Evolutionary conservation across 2,888 invertebrate genomes (phyloP).

Genomic region (Drosophila mulleri): DNA sequence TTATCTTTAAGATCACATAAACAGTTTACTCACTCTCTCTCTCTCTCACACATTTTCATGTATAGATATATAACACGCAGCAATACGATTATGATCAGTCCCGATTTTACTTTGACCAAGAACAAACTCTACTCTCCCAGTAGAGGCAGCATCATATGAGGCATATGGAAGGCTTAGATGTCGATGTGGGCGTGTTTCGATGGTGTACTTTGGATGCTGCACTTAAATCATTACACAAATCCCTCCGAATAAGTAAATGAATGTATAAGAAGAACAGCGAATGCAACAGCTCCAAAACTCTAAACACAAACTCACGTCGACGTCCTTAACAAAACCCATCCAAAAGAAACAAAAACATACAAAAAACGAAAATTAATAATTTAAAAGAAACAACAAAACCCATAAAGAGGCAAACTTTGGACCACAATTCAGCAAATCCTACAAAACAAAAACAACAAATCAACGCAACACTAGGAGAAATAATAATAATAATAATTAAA

Average conservation of each 20-base stretch:
- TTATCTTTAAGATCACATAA: background rate
- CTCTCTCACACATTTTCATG: slow-evolving; percentile 46
- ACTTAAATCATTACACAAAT: slow-evolving; percentile 67
- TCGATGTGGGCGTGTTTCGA: slow-evolving; percentile 27
- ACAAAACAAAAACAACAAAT: slow-evolving; percentile 62
- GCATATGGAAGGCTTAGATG: slow-evolving; percentile 47
- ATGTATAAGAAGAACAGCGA: slow-evolving; percentile 22
- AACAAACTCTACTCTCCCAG: slow-evolving; percentile 93
- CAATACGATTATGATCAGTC: slow-evolving; percentile 95
- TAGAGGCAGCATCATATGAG: slow-evolving; percentile 59
- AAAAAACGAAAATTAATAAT: slow-evolving; percentile 22
- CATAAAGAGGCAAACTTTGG: slow-evolving; percentile 80
- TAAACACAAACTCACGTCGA: slow-evolving; percentile 28
- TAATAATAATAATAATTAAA: slow-evolving; percentile 13
- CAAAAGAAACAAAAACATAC: slow-evolving; percentile 26
- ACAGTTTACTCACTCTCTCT: background rate
- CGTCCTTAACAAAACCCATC: slow-evolving; percentile 41
- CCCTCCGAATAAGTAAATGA: slow-evolving; percentile 75
- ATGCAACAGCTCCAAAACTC: slow-evolving; percentile 3
- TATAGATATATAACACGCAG: slow-evolving; percentile 93
- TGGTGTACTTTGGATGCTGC: slow-evolving; percentile 26
- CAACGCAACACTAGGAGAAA: slow-evolving; percentile 51
- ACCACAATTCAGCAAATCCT: slow-evolving; percentile 71
- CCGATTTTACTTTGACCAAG: slow-evolving; percentile 95
- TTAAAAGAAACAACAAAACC: slow-evolving; percentile 42